These are phyloP conservation scores for Drosophila arawakana DNA, from an alignment of 1,140 invertebrate species.

Conservation along the genomic window DNA sequence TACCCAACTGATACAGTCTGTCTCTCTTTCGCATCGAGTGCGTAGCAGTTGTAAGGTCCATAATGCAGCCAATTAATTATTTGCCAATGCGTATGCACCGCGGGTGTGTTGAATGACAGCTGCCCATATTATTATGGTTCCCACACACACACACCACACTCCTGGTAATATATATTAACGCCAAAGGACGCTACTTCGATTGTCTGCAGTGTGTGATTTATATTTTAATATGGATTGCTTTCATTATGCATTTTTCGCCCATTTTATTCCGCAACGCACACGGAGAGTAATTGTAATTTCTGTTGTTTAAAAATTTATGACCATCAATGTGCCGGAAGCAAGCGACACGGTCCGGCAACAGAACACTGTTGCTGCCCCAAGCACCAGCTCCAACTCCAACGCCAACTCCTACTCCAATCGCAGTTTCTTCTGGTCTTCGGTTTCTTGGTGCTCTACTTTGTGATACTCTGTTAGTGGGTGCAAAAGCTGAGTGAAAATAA, in stretches of 20 bases:
- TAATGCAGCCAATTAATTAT: constrained; percentile 81
- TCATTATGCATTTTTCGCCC: constrained; percentile 77
- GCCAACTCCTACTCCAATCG: background rate
- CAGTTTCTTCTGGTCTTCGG: too few species aligned
- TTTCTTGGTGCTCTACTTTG: background rate
- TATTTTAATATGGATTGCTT: constrained; percentile 79
- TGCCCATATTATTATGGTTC: constrained; percentile 73
- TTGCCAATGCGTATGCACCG: constrained; percentile 48
- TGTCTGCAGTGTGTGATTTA: constrained; percentile 71
- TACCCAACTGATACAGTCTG: constrained; percentile 33
- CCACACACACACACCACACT: constrained; percentile 33
- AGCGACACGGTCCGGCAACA: constrained; percentile 40
- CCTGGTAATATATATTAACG: constrained; percentile 7
- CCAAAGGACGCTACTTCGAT: constrained; percentile 19
- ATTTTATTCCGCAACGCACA: constrained; percentile 39
- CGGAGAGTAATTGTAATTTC: constrained; percentile 76
- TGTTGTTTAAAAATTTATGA: constrained; percentile 81
- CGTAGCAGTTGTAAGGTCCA: constrained; percentile 16
- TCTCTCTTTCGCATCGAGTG: background rate
- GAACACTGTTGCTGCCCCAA: constrained; percentile 11
- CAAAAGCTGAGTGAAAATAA: constrained; percentile 69
- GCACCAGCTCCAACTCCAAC: background rate
- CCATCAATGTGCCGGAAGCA: constrained; percentile 67
- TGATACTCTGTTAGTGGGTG: constrained; percentile 54
- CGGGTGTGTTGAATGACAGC: constrained; percentile 73